Evolutionary conservation across 1,140 invertebrate genomes (phyloP), one percentile per base, ranked within the genome.

Genomic region (Plutomurus gul): DNA sequence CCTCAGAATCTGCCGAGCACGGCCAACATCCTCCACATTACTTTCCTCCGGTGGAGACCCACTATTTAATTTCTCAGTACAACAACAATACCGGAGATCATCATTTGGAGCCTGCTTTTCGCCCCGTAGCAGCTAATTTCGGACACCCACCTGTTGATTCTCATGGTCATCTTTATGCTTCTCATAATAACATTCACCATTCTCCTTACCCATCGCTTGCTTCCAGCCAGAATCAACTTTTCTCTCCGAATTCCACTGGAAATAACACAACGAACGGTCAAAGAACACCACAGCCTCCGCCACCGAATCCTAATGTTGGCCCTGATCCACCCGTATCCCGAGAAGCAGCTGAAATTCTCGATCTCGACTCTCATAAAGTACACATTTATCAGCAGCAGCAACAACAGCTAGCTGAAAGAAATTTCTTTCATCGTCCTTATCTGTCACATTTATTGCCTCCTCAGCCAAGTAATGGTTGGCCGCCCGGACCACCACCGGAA

Each of bases 301-400:
- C 72, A 72, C 43, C 65, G 20, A 30, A 71, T 46, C 51, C 47
- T 13, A 36, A 72, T 18, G 43, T 74, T n/a, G 36, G 25, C 40
- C 20, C 47, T 33, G 43, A 70, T 16, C 75, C 73, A 18, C 60
- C 76, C 4, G 71, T 78, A 91, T 82, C 89, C 90, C 27, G 91
- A 92, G 92, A 91, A 78, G 89, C 91, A 16, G 91, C 93, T 2
- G 94, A 95, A 84, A 93, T 96, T 77, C 88, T 96, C 39, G 94
- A 96, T 86, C 87, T 96, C 72, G 94, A 96, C 85, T 95, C 94
- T 0, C 94, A 95, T 83, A 95, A 95, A 86, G 94, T 96, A 70
- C 90, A 92, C 3, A 18, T 87, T 87, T 81, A 84, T 77, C 77
- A 82, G 39, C 79, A 84, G 18, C 85, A 85, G 43, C 85, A 85